A percentile compares a stretch with the other conserved stretches of the same genome.
Conservation (phyloP, 2,888 invertebrate genomes). For the Erpobdella octoculata region DNA sequence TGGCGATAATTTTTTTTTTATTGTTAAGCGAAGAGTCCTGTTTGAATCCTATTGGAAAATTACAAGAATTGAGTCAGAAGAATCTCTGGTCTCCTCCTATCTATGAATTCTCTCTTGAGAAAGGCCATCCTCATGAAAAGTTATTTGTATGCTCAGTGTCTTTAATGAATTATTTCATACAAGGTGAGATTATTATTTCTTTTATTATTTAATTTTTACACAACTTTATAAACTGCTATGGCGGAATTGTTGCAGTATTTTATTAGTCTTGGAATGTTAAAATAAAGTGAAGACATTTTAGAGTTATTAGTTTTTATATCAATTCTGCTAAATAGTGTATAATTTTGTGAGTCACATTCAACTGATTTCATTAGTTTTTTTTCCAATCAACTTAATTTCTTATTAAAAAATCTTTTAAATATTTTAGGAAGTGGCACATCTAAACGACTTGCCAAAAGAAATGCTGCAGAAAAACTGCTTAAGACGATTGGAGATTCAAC, state of each 20-base stretch:
- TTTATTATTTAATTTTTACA: background rate
- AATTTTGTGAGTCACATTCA: too few species aligned
- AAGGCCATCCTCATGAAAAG: slow-evolving; percentile 17
- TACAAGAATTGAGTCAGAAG: slow-evolving; percentile 26
- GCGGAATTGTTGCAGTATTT: too few species aligned
- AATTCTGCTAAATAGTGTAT: too few species aligned
- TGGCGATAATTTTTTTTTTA: background rate
- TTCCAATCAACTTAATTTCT: too few species aligned
- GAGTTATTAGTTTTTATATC: too few species aligned
- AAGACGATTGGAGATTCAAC: background rate
- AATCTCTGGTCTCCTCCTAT: slow-evolving; percentile 21
- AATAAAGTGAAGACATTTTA: too few species aligned
- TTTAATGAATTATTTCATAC: slow-evolving; percentile 6
- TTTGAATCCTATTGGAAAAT: slow-evolving; percentile 17
- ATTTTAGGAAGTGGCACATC: slow-evolving; percentile 65
- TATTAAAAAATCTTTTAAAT: background rate
- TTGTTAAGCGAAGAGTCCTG: background rate
- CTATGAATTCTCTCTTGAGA: slow-evolving; percentile 14
- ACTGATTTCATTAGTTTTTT: too few species aligned
- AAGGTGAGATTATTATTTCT: slow-evolving; percentile 7
- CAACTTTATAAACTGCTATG: too few species aligned
- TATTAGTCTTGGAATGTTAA: background rate
- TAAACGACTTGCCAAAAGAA: slow-evolving; percentile 90
- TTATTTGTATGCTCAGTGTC: slow-evolving; percentile 18
- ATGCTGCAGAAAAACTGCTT: slow-evolving; percentile 63